phyloP scores from a whole-genome alignment of 2,113 vertebrate species.

The Alethe castanea region DNA sequence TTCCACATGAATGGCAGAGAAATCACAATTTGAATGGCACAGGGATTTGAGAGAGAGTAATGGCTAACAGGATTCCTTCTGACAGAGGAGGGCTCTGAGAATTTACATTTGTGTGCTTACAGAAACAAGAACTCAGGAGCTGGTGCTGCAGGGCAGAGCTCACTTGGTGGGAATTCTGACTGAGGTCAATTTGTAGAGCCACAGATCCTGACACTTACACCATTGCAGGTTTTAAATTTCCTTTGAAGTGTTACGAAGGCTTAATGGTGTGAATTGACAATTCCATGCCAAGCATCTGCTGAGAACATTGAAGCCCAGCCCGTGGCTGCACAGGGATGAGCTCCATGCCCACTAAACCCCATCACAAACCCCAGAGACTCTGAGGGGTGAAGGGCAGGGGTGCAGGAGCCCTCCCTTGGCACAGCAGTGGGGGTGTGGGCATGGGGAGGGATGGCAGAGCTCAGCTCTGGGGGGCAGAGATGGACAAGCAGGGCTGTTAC shows the following conservation, averaged over 20 bases:
- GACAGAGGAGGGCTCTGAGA: neutral
- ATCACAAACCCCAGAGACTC: accelerated
- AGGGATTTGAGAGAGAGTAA: neutral
- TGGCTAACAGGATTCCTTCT: neutral
- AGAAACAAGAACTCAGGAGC: neutral
- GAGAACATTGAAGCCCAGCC: accelerated
- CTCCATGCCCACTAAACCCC: accelerated
- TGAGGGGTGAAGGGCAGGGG: neutral
- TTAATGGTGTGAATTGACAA: neutral
- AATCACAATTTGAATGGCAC: neutral
- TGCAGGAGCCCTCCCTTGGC: neutral
- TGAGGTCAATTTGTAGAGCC: accelerated
- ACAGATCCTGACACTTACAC: accelerated
- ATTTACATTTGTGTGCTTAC: neutral
- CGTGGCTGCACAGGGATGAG: neutral
- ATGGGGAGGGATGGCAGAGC: neutral
- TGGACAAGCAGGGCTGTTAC: accelerated
- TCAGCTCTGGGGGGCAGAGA: neutral
- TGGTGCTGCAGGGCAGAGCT: neutral
- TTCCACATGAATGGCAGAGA: neutral
- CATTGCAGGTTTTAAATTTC: neutral
- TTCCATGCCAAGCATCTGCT: neutral
- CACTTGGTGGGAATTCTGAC: neutral
- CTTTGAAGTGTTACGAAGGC: accelerated
- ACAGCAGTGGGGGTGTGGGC: neutral